Conservation (phyloP, 2,888 invertebrate species). For the Trichopoda pennipes region DNA sequence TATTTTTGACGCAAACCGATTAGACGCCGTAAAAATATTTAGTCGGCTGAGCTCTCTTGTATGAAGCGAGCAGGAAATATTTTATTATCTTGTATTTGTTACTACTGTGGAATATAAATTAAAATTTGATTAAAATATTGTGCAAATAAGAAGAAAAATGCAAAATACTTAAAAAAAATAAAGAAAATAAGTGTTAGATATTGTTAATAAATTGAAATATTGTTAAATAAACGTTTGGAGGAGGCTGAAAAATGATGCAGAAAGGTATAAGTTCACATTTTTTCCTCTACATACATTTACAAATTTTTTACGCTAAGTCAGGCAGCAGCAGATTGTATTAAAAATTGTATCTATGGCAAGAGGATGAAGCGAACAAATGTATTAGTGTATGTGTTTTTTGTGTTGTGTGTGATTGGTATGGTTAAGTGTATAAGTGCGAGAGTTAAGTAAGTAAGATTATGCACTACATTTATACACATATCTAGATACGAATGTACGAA, state of each 20-base stretch:
- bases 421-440: slow-evolving; percentile 19
- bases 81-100: slow-evolving; percentile 52
- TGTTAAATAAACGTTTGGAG: slow-evolving; percentile 58
- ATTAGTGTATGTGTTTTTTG: slow-evolving; percentile 14
- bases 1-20: background rate
- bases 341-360: slow-evolving; percentile 61
- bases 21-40: background rate
- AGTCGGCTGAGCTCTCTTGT: background rate
- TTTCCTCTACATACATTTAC: slow-evolving; percentile 53
- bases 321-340: slow-evolving; percentile 63
- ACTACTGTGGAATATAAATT: slow-evolving; percentile 61
- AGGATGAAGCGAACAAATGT: slow-evolving; percentile 34
- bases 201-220: slow-evolving; percentile 58
- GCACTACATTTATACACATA: slow-evolving; percentile 50
- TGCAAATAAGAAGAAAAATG: slow-evolving; percentile 59
- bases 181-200: slow-evolving; percentile 34
- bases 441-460: slow-evolving; percentile 25
- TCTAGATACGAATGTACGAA: slow-evolving; percentile 44
- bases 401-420: slow-evolving; percentile 37
- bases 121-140: slow-evolving; percentile 52
- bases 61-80: slow-evolving; percentile 53
- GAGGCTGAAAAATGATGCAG: slow-evolving; percentile 69
- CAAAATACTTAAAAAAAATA: slow-evolving; percentile 43
- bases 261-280: slow-evolving; percentile 66
- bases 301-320: slow-evolving; percentile 61